Base-by-base conservation (phyloP, 2,888 invertebrate genomes). In the Aethes cnicana region DNA sequence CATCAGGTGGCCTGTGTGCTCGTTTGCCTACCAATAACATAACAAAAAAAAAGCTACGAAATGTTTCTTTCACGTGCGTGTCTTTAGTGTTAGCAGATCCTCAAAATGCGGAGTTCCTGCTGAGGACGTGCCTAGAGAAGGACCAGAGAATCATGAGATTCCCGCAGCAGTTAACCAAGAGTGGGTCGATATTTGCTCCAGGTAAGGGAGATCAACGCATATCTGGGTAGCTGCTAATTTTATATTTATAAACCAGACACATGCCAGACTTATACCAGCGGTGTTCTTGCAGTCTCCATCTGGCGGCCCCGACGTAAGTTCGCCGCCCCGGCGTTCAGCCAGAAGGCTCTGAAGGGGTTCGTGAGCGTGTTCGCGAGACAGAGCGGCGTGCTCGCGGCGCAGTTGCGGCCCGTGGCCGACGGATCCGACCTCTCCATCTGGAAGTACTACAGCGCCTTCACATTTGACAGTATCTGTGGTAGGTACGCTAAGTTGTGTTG, bases 221-320 rank as follows among this genome's bases (percentile, higher is more conserved):
- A 23, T 3, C 8, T 5, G 7, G 4, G 12, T n/a, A n/a, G n/a
- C n/a, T n/a, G n/a, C n/a, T n/a, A n/a, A n/a, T n/a, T n/a, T n/a
- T n/a, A n/a, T n/a, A n/a, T n/a, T n/a, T n/a, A n/a, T n/a, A n/a
- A n/a, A n/a, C n/a, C n/a, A n/a, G n/a, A n/a, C n/a, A n/a, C n/a
- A n/a, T n/a, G n/a, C n/a, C n/a, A n/a, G n/a, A n/a, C n/a, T n/a
- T n/a, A n/a, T n/a, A n/a, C n/a, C n/a, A n/a, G n/a, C n/a, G n/a
- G n/a, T 28, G 4, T 1, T 12, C 6, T 1, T 11, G 7, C 16
- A 39, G 39, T 39, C 5, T 16, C 5, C 6, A 25, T 25, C 23
- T 39, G 39, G 39, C 39, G 39, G 6, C 39, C 39, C 6, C 39
- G 39, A 0, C 23, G 39, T 1, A 39, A 39, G 23, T 9, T 16